These are phyloP conservation scores for Xanthorhoe spadicearia DNA, from an alignment of 2,888 invertebrate genomes.

Conservation along the genomic window DNA sequence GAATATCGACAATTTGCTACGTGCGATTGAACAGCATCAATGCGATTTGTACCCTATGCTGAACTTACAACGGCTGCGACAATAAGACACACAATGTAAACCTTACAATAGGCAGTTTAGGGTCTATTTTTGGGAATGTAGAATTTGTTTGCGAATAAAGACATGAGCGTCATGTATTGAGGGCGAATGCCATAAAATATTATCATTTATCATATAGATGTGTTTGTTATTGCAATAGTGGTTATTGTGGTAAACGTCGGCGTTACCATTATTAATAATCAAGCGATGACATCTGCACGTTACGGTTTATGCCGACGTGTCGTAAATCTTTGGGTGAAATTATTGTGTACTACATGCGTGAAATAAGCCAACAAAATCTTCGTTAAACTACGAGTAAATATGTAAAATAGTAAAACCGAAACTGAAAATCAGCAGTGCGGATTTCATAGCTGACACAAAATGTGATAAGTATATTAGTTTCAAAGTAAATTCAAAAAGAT, in stretches of 20 bases:
- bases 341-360: constrained; percentile 48
- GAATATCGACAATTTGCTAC: constrained; percentile 82
- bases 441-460: not conserved
- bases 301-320: constrained; percentile 56
- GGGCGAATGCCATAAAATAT: constrained; percentile 80
- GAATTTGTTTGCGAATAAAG: constrained; percentile 68
- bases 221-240: constrained; percentile 78
- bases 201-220: constrained; percentile 80
- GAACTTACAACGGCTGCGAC: constrained; percentile 54
- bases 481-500: not conserved
- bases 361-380: constrained; percentile 45
- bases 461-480: not conserved
- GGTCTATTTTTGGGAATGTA: constrained; percentile 36
- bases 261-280: constrained; percentile 77
- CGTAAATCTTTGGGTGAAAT: constrained; percentile 52
- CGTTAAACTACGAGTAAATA: too few species aligned
- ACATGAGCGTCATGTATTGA: constrained; percentile 74
- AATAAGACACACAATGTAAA: constrained; percentile 35
- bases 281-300: constrained; percentile 73
- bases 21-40: constrained; percentile 81
- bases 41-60: constrained; percentile 71
- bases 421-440: not conserved
- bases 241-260: constrained; percentile 81
- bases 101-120: constrained; percentile 29
- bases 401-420: not conserved